Base-by-base conservation (phyloP, 2,888 invertebrate genomes). In the Frankliniella fusca region DNA sequence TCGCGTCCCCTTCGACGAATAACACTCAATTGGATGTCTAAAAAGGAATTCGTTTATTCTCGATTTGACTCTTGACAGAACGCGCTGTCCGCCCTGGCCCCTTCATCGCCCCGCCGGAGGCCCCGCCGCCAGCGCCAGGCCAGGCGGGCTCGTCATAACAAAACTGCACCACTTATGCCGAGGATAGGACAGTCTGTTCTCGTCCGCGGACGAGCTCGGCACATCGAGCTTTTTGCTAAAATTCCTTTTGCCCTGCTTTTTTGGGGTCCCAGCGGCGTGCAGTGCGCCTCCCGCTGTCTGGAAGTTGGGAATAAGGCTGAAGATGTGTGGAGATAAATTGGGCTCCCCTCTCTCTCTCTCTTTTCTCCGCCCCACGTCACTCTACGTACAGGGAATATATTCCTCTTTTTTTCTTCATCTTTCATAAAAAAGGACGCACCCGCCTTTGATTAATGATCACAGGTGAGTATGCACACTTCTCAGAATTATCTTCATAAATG, bases 11-110 rank as follows among this genome's bases (percentile, higher is more conserved):
- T 27, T 70, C n/a, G 70, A 70, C 70, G 70, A 70, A 76, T 76
- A 76, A 76, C 70, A 76, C 23, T 76, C 70, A 76, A 76, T 76
- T 76, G 70, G 70, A 27, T 76, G 70, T 23, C 70, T 76, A 76
- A 76, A 76, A 76, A 76, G 70, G 70, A 76, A 76, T 76, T 76
- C 70, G 70, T 76, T 76, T 76, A 76, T 76, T 76, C 70, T 76
- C 70, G 70, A 76, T 76, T 76, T 76, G 70, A 76, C 70, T 23
- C 27, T 76, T 76, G 70, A 76, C 70, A 27, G 70, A 76, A 76
- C 27, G 70, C 70, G 70, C 18, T 54, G 18, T 15, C 54, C 11
- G 54, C 11, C 15, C 54, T 54, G n/a, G n/a, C n/a, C 54, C 54
- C 11, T 54, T 54, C 18, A 11, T 54, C 54, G 54, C 54, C 54